Percentiles rank a stretch among this genome's conserved stretches.
Evolutionary conservation across 2,797 vertebrate genomes (phyloP).

Genomic region (Etheostoma nigrum): DNA sequence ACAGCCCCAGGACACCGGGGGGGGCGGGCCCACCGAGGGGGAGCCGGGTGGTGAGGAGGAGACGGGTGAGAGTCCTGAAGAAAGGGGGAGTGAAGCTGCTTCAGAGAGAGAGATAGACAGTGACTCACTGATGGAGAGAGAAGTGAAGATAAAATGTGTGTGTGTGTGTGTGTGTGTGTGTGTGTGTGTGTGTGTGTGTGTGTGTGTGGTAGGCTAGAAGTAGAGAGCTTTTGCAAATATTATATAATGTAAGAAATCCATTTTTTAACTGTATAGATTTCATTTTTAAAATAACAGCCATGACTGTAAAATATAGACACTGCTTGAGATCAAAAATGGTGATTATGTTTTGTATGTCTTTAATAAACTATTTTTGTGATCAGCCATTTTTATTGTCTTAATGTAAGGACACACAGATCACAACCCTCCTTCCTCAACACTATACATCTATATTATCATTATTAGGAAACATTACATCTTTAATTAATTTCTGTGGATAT

Average conservation of each 20-base stretch:
- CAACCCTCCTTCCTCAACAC: too few relatives aligned
- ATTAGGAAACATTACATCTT: too few relatives aligned
- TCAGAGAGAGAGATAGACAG: conserved; percentile 52
- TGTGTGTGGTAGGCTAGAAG: too few relatives aligned
- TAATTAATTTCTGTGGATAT: too few relatives aligned
- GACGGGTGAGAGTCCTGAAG: conserved; percentile 76
- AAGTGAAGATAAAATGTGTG: conserved; percentile 6
- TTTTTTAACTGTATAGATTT: conserved; percentile 9
- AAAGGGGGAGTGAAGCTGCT: conserved; percentile 55
- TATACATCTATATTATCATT: too few relatives aligned
- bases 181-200: too few relatives aligned
- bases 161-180: too few relatives aligned
- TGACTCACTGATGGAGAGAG: conserved; percentile 12
- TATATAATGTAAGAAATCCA: background rate
- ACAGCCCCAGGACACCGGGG: conserved; percentile 38
- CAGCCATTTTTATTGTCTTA: background rate
- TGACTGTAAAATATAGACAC: background rate
- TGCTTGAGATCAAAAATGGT: background rate
- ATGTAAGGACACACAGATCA: background rate
- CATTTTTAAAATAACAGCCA: conserved; percentile 8
- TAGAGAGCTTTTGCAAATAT: conserved; percentile 7
- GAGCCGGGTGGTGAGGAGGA: conserved; percentile 72
- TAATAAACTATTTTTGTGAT: conserved; percentile 40
- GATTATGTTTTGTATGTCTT: conserved; percentile 7
- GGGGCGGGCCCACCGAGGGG: conserved; percentile 43